phyloP scores from a whole-genome alignment of 2,888 invertebrate species.

The Laothoe populi region DNA sequence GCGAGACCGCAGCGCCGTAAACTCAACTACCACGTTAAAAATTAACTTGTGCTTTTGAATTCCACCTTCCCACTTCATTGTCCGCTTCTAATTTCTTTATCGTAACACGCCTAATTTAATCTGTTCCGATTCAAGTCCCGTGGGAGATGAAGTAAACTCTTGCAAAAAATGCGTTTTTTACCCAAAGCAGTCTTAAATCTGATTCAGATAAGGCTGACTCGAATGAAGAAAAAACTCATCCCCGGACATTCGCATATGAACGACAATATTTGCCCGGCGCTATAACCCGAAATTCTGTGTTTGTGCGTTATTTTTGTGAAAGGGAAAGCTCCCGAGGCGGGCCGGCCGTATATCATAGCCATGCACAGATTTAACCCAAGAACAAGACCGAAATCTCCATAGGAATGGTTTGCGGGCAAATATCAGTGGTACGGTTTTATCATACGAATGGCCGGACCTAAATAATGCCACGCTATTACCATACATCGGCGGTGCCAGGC shows the following conservation, averaged over 20 bases:
- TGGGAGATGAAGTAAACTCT: neutral
- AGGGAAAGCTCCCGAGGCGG: slow-evolving; percentile 57
- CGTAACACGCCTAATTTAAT: neutral
- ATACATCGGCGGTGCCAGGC: slow-evolving; percentile 72
- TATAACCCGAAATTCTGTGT: slow-evolving; percentile 52
- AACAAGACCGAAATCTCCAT: slow-evolving; percentile 82
- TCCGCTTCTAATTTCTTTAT: slow-evolving; percentile 21
- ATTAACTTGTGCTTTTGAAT: slow-evolving; percentile 46
- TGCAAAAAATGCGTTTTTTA: slow-evolving; percentile 8
- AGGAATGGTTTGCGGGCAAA: slow-evolving; percentile 80
- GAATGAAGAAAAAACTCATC: slow-evolving; percentile 40
- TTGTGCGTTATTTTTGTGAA: slow-evolving; percentile 61
- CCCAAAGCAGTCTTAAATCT: slow-evolving; percentile 33
- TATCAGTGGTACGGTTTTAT: slow-evolving; percentile 79
- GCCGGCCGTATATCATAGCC: slow-evolving; percentile 72
- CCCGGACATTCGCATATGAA: slow-evolving; percentile 49
- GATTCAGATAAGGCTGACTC: slow-evolving; percentile 42
- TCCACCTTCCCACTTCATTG: slow-evolving; percentile 41
- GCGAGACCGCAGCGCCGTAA: slow-evolving; percentile 69
- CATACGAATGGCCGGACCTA: slow-evolving; percentile 81
- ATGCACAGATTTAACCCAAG: slow-evolving; percentile 76
- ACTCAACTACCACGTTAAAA: slow-evolving; percentile 59
- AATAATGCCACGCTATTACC: slow-evolving; percentile 77
- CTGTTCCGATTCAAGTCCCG: neutral
- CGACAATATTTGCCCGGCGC: slow-evolving; percentile 51